Evolutionary conservation across 2,113 vertebrate genomes (phyloP).

Genomic region (Proteles cristata): DNA sequence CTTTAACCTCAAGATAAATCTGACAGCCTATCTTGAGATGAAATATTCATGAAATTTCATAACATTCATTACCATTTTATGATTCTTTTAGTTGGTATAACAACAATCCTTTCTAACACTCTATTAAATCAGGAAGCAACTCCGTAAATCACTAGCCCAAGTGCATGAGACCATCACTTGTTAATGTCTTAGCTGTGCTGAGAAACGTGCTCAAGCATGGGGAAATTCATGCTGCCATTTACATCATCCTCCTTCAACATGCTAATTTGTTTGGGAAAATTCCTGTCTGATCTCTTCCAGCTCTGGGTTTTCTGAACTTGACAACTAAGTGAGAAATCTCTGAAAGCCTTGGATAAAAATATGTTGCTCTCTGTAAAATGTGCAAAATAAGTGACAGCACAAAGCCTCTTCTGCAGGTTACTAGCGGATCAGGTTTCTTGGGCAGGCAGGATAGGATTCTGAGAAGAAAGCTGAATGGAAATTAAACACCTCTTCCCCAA

Average conservation of each 20-base stretch:
- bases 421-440: not conserved
- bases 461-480: not conserved
- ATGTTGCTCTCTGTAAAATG: slow-evolving; percentile 22
- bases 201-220: slow-evolving; percentile 70
- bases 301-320: slow-evolving; percentile 59
- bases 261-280: slow-evolving; percentile 73
- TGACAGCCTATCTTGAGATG: slow-evolving; percentile 81
- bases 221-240: slow-evolving; percentile 70
- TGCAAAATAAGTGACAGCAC: not conserved
- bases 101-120: slow-evolving; percentile 84
- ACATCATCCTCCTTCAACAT: slow-evolving; percentile 55
- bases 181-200: slow-evolving; percentile 76
- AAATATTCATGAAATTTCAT: slow-evolving; percentile 88
- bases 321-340: slow-evolving; percentile 47
- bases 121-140: slow-evolving; percentile 85
- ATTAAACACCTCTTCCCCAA: not conserved
- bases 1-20: slow-evolving; percentile 83
- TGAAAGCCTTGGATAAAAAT: slow-evolving; percentile 46
- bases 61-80: slow-evolving; percentile 87
- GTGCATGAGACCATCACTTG: slow-evolving; percentile 78
- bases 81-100: slow-evolving; percentile 87
- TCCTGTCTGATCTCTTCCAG: not conserved
- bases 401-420: slow-evolving; percentile 13
- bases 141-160: slow-evolving; percentile 85
- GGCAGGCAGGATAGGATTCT: not conserved